Conservation (phyloP, 2,113 vertebrate genomes). For the Sciurus niger region DNA sequence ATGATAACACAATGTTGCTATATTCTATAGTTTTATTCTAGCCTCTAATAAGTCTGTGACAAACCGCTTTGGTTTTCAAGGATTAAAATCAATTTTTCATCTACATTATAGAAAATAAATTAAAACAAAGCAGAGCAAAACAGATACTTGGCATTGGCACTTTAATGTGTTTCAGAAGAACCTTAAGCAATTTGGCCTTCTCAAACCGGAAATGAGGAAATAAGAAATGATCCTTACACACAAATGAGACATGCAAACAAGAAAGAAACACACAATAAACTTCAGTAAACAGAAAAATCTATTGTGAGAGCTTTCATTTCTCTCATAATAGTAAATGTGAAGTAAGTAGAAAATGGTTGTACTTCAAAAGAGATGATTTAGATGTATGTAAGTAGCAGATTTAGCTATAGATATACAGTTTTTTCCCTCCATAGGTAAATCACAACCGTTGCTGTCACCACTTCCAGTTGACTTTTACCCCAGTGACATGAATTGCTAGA, state of each 20-base stretch:
- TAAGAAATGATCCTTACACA: slow-evolving; percentile 1
- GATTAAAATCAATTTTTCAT: neutral
- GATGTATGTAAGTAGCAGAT: slow-evolving; percentile 24
- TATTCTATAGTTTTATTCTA: neutral
- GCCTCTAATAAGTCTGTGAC: neutral
- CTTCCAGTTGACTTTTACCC: slow-evolving; percentile 46
- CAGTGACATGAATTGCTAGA: slow-evolving; percentile 28
- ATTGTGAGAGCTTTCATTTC: neutral
- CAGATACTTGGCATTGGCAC: neutral
- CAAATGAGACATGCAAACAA: neutral
- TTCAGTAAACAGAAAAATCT: slow-evolving; percentile 7
- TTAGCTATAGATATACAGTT: slow-evolving; percentile 33
- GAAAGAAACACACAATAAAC: neutral
- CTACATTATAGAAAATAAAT: neutral
- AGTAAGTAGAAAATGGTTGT: neutral
- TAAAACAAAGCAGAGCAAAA: neutral
- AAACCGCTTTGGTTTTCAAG: slow-evolving; percentile 1
- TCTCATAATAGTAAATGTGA: slow-evolving; percentile 28
- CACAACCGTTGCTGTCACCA: neutral
- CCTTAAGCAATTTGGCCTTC: slow-evolving; percentile 14
- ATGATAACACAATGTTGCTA: neutral
- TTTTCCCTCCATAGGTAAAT: slow-evolving; percentile 42
- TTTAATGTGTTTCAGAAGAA: neutral
- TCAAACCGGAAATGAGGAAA: neutral
- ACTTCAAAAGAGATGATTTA: slow-evolving; percentile 14